These are phyloP conservation scores for Picus viridis DNA, from an alignment of 2,797 vertebrate species.

Conservation along the genomic window DNA sequence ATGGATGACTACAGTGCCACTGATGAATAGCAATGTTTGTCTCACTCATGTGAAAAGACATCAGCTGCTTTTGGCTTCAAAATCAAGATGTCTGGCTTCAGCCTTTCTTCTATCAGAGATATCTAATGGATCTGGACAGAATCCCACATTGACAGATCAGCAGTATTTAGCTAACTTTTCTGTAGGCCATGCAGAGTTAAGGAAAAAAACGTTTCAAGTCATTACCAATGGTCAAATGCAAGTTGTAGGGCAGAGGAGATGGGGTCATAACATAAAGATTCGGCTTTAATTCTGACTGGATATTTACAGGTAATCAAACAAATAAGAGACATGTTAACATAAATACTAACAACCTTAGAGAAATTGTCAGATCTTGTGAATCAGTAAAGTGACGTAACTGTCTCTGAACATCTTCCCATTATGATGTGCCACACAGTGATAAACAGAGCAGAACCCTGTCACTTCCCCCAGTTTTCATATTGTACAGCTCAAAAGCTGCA, in stretches of 20 bases:
- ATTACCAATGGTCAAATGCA: neutral
- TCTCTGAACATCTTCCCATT: neutral
- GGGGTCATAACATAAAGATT: neutral
- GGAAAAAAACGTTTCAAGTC: neutral
- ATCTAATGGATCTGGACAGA: slow-evolving; percentile 42
- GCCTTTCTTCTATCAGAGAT: slow-evolving; percentile 51
- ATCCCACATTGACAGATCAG: neutral
- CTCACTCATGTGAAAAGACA: slow-evolving; percentile 52
- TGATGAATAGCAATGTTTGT: slow-evolving; percentile 58
- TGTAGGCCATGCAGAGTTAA: neutral
- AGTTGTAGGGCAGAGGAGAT: neutral
- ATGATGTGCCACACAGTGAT: neutral
- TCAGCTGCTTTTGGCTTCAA: slow-evolving; percentile 64
- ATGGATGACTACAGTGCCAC: slow-evolving; percentile 41
- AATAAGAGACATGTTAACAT: neutral
- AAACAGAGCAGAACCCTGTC: neutral
- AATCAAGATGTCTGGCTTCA: slow-evolving; percentile 59
- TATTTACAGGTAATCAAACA: neutral
- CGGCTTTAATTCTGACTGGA: neutral
- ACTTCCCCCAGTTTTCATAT: rapidly evolving
- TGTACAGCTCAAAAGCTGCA: neutral
- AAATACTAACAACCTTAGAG: neutral
- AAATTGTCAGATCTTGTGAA: neutral
- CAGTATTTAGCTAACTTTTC: slow-evolving; percentile 4
- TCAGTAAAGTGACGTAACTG: neutral